phyloP scores from a whole-genome alignment of 2,113 vertebrate genomes.

The Rhineura floridana region DNA sequence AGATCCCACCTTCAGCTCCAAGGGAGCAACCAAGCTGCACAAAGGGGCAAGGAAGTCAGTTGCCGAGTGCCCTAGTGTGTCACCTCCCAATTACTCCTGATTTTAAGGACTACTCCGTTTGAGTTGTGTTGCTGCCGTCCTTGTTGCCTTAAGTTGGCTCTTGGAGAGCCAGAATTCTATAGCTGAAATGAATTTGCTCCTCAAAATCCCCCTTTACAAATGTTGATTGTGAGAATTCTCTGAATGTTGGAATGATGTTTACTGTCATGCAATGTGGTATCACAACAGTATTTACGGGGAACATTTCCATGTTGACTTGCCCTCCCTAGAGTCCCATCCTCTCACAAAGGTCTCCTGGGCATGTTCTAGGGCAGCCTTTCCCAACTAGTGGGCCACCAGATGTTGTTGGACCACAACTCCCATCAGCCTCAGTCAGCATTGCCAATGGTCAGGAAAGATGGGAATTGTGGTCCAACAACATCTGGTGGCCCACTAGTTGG shows the following conservation, averaged over 20 bases:
- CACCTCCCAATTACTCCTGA: background rate
- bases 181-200: background rate
- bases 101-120: background rate
- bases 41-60: background rate
- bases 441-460: too few species aligned
- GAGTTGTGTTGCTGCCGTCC: too few species aligned
- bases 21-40: slow-evolving; percentile 20
- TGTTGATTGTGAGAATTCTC: background rate
- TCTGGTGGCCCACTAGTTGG: too few species aligned
- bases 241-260: background rate
- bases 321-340: too few species aligned
- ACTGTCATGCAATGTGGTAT: background rate
- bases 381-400: too few species aligned
- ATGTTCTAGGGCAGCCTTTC: too few species aligned
- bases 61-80: background rate
- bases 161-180: background rate
- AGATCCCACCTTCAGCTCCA: slow-evolving; percentile 40
- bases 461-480: too few species aligned
- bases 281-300: background rate
- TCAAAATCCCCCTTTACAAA: background rate
- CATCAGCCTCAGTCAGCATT: too few species aligned
- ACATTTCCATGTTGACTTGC: too few species aligned
- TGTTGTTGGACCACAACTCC: too few species aligned
- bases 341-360: too few species aligned
- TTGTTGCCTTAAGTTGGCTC: background rate